Conservation (phyloP, 1,140 invertebrate genomes). For the Spodoptera litura region DNA sequence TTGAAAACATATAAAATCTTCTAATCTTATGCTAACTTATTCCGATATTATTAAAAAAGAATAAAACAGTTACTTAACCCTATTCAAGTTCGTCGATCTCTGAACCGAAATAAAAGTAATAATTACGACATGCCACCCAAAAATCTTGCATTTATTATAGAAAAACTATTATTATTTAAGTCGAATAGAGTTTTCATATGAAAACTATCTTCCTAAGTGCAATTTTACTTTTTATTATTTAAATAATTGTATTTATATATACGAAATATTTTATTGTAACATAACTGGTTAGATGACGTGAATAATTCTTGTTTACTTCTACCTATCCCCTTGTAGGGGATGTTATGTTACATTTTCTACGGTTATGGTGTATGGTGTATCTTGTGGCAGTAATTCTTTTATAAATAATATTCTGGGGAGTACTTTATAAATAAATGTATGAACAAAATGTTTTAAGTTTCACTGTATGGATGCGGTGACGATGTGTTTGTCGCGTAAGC, state of each 20-base stretch:
- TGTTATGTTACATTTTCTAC: conserved; percentile 40
- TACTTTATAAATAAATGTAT: conserved; percentile 35
- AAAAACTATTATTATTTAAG: conserved; percentile 69
- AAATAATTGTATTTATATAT: conserved; percentile 42
- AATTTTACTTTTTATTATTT: conserved; percentile 70
- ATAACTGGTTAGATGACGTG: no score
- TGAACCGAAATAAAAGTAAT: conserved; percentile 56
- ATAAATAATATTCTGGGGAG: conserved; percentile 41
- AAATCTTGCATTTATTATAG: conserved; percentile 79
- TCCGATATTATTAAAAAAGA: no score
- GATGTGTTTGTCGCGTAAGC: conserved; percentile 63
- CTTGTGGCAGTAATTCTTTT: conserved; percentile 37
- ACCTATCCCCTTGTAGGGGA: no score
- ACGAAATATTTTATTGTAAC: conserved; percentile 47
- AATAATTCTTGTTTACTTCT: no score
- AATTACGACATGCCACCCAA: conserved; percentile 72
- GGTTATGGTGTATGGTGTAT: conserved; percentile 64
- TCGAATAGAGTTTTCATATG: conserved; percentile 63
- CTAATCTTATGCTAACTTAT: no score
- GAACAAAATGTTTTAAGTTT: conserved; percentile 50
- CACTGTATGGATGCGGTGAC: conserved; percentile 62
- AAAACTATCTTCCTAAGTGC: conserved; percentile 71
- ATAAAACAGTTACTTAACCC: no score
- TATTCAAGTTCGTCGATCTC: conserved; percentile 40
- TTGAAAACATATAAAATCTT: no score